Percentiles rank a stretch among this genome's conserved stretches.
These are phyloP conservation scores for Sphaeramia orbicularis DNA, from an alignment of 2,797 vertebrate species.

Conservation along the genomic window DNA sequence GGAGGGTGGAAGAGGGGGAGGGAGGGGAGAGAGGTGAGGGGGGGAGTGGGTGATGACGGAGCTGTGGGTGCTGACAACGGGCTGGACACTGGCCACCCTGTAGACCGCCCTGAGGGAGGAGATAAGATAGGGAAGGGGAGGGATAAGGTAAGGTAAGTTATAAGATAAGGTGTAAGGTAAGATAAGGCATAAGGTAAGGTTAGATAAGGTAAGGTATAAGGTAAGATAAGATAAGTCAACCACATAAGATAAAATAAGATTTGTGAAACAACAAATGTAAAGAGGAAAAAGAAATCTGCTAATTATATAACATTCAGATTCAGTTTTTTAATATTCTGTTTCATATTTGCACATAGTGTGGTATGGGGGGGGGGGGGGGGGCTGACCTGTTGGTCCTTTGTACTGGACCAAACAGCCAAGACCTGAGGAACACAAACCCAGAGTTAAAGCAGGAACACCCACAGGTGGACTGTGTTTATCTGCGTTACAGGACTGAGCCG, in stretches of 20 bases:
- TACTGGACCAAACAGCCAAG: constrained; percentile 80
- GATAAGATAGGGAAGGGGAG: constrained; percentile 4
- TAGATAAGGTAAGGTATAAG: too few relatives aligned
- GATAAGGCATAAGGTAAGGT: too few relatives aligned
- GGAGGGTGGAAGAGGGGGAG: constrained; percentile 57
- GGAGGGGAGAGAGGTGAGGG: constrained; percentile 67
- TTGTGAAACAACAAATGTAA: too few relatives aligned
- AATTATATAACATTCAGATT: too few relatives aligned
- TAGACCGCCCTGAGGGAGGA: constrained; percentile 87
- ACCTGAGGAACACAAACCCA: constrained; percentile 61
- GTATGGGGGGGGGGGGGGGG: too few relatives aligned
- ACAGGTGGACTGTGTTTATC: background rate
- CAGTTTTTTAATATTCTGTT: too few relatives aligned
- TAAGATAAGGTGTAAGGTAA: constrained; percentile 16
- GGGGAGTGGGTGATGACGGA: constrained; percentile 80
- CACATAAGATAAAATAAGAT: too few relatives aligned
- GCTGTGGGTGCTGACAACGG: constrained; percentile 84
- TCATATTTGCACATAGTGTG: too few relatives aligned
- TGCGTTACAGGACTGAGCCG: too few relatives aligned
- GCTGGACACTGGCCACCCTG: constrained; percentile 94
- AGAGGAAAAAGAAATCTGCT: too few relatives aligned
- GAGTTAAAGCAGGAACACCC: background rate
- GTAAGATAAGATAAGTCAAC: too few relatives aligned
- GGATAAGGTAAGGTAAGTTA: too few relatives aligned
- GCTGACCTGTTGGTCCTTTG: constrained; percentile 82